Percentiles rank a stretch among this genome's conserved stretches.
Evolutionary conservation across 1,140 invertebrate species (phyloP).

Genomic region (Drosophila sechellia): DNA sequence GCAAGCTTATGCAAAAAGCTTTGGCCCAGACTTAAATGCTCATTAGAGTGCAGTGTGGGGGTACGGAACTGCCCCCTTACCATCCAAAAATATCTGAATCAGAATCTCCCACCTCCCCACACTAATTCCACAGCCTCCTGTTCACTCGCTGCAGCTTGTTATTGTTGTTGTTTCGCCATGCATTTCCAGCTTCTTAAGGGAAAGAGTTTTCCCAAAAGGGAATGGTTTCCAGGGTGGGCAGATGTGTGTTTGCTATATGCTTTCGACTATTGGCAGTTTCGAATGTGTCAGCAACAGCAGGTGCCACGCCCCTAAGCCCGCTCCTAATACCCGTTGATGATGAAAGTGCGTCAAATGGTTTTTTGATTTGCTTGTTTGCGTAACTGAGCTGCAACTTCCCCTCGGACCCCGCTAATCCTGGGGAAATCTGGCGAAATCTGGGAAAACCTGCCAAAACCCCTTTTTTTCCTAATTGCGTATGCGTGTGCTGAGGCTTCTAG

Average conservation of each 20-base stretch:
- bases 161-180: constrained; percentile 33
- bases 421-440: background rate
- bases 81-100: constrained; percentile 4
- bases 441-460: constrained; percentile 3
- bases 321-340: constrained; percentile 58
- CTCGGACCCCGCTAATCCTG: constrained; percentile 1
- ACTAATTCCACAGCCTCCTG: background rate
- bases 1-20: constrained; percentile 39
- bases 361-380: constrained; percentile 80
- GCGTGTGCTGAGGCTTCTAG: constrained; percentile 64
- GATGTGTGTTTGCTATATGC: background rate
- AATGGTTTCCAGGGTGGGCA: background rate
- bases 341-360: constrained; percentile 82
- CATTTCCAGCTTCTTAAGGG: constrained; percentile 10
- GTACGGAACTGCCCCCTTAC: background rate
- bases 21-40: constrained; percentile 54
- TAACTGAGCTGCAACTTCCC: constrained; percentile 61
- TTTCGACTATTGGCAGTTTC: constrained; percentile 75
- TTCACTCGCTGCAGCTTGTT: constrained; percentile 36
- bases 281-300: constrained; percentile 77
- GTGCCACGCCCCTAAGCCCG: constrained; percentile 48
- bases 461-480: constrained; percentile 74
- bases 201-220: constrained; percentile 1
- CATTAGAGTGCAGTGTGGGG: constrained; percentile 50
- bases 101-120: background rate